Percentiles rank a stretch among this genome's conserved stretches.
Evolutionary conservation across 2,888 invertebrate genomes (phyloP).

Genomic region (Tanypteryx hageni): DNA sequence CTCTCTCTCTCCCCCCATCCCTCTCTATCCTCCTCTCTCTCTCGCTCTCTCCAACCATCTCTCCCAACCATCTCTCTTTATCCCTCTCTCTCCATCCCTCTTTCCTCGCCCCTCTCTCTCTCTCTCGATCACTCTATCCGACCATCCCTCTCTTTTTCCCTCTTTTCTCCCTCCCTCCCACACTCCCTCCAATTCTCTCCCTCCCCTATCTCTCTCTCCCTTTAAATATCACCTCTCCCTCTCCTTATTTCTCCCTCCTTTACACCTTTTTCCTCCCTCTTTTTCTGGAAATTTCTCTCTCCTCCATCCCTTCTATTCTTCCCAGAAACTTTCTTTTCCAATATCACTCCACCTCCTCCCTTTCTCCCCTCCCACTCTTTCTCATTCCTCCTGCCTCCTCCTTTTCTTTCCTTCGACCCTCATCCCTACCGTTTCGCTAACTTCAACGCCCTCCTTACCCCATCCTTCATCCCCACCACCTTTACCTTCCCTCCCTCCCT

Average conservation of each 20-base stretch:
- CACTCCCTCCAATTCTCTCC: not conserved
- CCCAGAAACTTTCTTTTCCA: not conserved
- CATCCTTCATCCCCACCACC: not conserved
- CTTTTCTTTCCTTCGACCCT: not conserved
- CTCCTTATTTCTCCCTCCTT: not conserved
- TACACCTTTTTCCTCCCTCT: not conserved
- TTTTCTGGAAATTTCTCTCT: not conserved
- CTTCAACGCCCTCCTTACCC: not conserved
- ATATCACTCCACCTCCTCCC: not conserved
- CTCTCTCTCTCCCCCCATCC: not conserved
- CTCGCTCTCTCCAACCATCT: not conserved
- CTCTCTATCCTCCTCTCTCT: not conserved
- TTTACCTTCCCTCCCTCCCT: too few relatives aligned
- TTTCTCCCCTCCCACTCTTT: constrained; percentile 9
- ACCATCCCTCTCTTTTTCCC: too few relatives aligned
- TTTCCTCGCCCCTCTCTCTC: not conserved
- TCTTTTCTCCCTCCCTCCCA: too few relatives aligned
- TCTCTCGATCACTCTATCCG: too few relatives aligned
- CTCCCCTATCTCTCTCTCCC: not conserved
- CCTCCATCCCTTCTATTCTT: not conserved
- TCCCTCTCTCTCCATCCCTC: not conserved
- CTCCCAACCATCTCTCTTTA: not conserved
- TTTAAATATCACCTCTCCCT: not conserved
- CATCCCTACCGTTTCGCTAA: too few relatives aligned
- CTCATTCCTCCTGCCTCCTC: not conserved